These are phyloP conservation scores for Sebastes nivosus DNA, from an alignment of 2,797 vertebrate genomes.

Conservation along the genomic window DNA sequence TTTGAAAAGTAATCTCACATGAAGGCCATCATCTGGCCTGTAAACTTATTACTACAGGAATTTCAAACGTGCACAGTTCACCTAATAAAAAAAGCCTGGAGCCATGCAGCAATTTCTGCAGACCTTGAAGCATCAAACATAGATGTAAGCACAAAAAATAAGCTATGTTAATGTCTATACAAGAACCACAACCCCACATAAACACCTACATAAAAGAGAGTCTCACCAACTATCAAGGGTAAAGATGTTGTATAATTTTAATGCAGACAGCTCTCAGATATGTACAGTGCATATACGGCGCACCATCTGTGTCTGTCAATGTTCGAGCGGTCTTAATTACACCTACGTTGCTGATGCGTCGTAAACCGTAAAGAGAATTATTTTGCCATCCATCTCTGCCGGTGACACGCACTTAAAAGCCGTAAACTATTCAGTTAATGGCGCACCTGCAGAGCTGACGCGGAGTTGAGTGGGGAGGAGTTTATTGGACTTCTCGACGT, in stretches of 20 bases:
- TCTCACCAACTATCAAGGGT: neutral
- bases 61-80: conserved; percentile 25
- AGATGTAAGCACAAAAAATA: conserved; percentile 16
- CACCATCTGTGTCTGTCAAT: conserved; percentile 43
- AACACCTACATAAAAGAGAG: neutral
- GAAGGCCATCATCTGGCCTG: conserved; percentile 44
- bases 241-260: conserved; percentile 2
- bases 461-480: conserved; percentile 42
- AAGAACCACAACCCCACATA: neutral
- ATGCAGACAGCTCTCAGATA: neutral
- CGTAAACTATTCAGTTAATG: conserved; percentile 64
- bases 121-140: conserved; percentile 25
- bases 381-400: conserved; percentile 65
- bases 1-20: conserved; percentile 35
- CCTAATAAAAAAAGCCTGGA: conserved; percentile 15
- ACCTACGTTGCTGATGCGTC: conserved; percentile 37
- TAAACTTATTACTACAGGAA: conserved; percentile 38
- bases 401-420: conserved; percentile 66
- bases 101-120: neutral
- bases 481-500: conserved; percentile 74
- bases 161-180: neutral
- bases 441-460: conserved; percentile 63
- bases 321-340: conserved; percentile 55
- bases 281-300: neutral
- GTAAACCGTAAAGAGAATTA: conserved; percentile 62